A percentile compares a stretch with the other conserved stretches of the same genome.
Evolutionary conservation across 2,797 vertebrate genomes (phyloP).

Genomic region (Galagoides demidoff): DNA sequence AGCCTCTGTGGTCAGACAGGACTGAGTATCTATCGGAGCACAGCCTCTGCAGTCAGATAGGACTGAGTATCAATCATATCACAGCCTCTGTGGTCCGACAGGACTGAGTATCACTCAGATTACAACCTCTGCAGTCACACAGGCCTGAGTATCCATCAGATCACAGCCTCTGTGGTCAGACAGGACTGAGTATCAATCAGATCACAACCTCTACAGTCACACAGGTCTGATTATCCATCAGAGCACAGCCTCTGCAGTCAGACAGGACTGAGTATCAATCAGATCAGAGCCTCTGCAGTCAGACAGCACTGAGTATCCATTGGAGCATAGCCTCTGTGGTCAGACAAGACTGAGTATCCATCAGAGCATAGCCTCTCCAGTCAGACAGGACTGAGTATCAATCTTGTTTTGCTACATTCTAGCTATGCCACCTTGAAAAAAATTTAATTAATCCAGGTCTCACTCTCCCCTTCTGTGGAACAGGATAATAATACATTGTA

Average conservation of each 20-base stretch:
- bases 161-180: constrained; percentile 19
- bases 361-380: constrained; percentile 14
- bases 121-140: constrained; percentile 15
- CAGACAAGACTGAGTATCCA: neutral
- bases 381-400: neutral
- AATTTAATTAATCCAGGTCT: neutral
- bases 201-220: constrained; percentile 21
- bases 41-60: constrained; percentile 11
- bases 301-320: neutral
- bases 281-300: constrained; percentile 10
- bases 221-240: neutral
- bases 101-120: neutral
- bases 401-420: neutral
- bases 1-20: constrained; percentile 6
- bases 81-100: constrained; percentile 12
- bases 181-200: neutral
- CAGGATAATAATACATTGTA: neutral
- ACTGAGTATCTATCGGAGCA: neutral
- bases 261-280: neutral
- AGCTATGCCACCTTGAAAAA: neutral
- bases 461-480: neutral
- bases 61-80: neutral
- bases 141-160: neutral
- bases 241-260: constrained; percentile 25
- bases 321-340: constrained; percentile 17